phyloP scores from a whole-genome alignment of 2,797 vertebrate species.

The Martes flavigula region DNA sequence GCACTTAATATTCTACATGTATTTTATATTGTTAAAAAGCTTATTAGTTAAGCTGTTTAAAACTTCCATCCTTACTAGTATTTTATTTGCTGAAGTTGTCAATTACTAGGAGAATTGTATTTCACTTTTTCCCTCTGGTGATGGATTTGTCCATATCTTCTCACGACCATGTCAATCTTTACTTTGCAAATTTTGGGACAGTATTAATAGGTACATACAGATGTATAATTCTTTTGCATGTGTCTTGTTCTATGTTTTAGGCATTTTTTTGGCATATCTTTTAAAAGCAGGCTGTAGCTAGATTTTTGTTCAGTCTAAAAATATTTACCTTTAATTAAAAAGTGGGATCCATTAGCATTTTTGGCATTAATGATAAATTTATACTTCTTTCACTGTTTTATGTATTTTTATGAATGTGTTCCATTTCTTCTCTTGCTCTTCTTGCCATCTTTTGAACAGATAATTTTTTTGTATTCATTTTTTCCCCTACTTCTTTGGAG shows the following conservation, averaged over 20 bases:
- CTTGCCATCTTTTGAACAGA: background rate
- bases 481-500: background rate
- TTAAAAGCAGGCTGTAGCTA: background rate
- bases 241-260: background rate
- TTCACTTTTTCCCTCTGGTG: background rate
- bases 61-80: background rate
- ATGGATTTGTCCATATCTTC: background rate
- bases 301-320: slow-evolving; percentile 23
- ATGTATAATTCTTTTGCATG: background rate
- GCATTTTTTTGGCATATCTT: background rate
- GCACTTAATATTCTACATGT: background rate
- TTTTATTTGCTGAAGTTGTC: background rate
- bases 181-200: background rate
- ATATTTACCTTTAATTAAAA: background rate
- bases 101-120: background rate
- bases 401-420: background rate
- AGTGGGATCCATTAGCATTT: background rate
- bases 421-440: background rate
- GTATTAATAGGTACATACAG: background rate
- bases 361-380: background rate
- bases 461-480: background rate
- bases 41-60: background rate
- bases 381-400: background rate
- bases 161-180: background rate
- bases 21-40: background rate